A percentile compares a stretch with the other conserved stretches of the same genome.
These are phyloP conservation scores for Serrognathus titanus DNA, from an alignment of 2,888 invertebrate species.

Conservation along the genomic window DNA sequence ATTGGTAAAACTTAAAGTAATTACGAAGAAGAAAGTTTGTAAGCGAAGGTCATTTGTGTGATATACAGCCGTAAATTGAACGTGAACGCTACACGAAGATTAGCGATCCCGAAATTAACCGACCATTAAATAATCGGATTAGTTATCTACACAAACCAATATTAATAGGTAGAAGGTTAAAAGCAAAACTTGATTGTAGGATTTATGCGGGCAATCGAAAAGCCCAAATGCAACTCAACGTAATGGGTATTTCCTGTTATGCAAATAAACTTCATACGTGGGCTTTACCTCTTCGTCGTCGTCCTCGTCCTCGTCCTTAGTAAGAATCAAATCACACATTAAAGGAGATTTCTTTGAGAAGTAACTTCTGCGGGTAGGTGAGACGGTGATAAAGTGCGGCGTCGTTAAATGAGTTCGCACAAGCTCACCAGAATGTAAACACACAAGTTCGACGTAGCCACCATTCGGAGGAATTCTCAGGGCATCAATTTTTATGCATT, in stretches of 20 bases:
- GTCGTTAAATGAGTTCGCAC: not conserved
- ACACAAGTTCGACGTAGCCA: not conserved
- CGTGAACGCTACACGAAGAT: slow-evolving; percentile 10
- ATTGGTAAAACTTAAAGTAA: too few species aligned
- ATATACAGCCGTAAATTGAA: slow-evolving; percentile 6
- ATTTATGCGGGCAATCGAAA: not conserved
- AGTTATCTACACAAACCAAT: slow-evolving; percentile 17
- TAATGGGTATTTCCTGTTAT: too few species aligned
- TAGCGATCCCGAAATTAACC: slow-evolving; percentile 18
- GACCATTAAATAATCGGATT: slow-evolving; percentile 19
- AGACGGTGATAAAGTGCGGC: slow-evolving; percentile 3
- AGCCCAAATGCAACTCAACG: too few species aligned
- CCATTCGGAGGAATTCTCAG: not conserved
- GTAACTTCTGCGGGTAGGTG: slow-evolving; percentile 4
- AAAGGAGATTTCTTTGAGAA: slow-evolving; percentile 7
- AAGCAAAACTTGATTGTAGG: slow-evolving; percentile 8
- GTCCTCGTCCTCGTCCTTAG: too few species aligned
- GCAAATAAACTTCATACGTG: too few species aligned
- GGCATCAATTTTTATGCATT: slow-evolving; percentile 2
- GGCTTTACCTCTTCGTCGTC: not conserved
- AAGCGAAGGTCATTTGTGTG: not conserved
- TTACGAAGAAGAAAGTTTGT: too few species aligned
- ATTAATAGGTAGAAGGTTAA: slow-evolving; percentile 16
- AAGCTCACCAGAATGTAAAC: slow-evolving; percentile 1
- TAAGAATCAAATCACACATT: too few species aligned